Conservation (phyloP, 1,140 invertebrate species). For the Drosophila aff. region DNA sequence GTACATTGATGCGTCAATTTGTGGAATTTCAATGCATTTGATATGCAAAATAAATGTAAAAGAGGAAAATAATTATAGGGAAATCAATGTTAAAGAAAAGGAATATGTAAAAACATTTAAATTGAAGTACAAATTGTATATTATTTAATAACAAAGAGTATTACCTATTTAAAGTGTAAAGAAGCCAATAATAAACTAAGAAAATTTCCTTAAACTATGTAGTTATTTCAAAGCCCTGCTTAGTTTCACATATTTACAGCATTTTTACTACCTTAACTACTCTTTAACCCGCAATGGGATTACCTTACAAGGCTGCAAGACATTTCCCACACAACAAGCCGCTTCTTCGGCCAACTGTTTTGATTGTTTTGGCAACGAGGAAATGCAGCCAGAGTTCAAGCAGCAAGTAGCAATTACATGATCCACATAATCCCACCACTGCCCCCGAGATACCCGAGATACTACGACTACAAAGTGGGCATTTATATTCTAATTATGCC, state of each 20-base stretch:
- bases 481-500: constrained; percentile 80
- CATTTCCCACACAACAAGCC: constrained; percentile 11
- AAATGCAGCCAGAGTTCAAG: constrained; percentile 47
- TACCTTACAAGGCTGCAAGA: constrained; percentile 1
- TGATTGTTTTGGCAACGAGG: constrained; percentile 61
- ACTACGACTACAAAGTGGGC: constrained; percentile 59
- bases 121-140: neutral
- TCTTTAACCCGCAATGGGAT: constrained; percentile 2
- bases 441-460: constrained; percentile 44
- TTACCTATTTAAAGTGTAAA: too few species aligned
- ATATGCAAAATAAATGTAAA: neutral
- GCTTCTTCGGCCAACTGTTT: constrained; percentile 56
- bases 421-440: constrained; percentile 31
- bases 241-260: constrained; percentile 1
- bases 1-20: constrained; percentile 7
- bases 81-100: too few species aligned
- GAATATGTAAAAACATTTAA: neutral
- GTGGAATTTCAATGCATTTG: constrained; percentile 4
- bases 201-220: neutral
- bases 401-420: constrained; percentile 48
- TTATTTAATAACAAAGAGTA: neutral
- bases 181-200: too few species aligned
- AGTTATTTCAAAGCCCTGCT: neutral
- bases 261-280: neutral
- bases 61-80: neutral